Percentiles rank a stretch among this genome's conserved stretches.
phyloP scores from a whole-genome alignment of 1,140 invertebrate species.

The Drosophila quadrilineata region DNA sequence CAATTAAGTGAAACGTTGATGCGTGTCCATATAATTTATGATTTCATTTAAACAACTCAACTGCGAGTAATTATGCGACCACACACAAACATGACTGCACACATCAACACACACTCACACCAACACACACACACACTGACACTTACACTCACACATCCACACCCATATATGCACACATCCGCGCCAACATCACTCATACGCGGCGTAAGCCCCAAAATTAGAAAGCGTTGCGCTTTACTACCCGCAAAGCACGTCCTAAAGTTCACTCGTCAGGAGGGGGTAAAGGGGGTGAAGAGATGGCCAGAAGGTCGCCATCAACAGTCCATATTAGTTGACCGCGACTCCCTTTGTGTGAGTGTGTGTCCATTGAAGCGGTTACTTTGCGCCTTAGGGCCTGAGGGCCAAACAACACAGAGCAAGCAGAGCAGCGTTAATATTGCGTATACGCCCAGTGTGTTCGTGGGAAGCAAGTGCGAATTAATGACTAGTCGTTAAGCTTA shows the following conservation, averaged over 20 bases:
- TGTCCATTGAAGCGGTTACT: constrained; percentile 13
- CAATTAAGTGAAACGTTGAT: constrained; percentile 59
- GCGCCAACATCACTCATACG: constrained; percentile 43
- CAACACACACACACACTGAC: neutral
- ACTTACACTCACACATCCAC: neutral
- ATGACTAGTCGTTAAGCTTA: constrained; percentile 41
- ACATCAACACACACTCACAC: neutral
- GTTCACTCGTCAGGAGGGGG: neutral
- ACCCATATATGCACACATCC: neutral
- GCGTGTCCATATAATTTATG: constrained; percentile 66
- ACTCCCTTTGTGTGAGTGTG: constrained; percentile 6
- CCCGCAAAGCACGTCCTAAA: constrained; percentile 1
- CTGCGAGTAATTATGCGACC: constrained; percentile 66
- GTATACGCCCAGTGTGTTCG: constrained; percentile 57
- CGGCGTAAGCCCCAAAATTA: constrained; percentile 31
- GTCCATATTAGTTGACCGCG: constrained; percentile 39
- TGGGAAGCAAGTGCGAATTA: constrained; percentile 33
- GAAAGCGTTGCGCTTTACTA: constrained; percentile 34
- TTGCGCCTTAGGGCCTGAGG: constrained; percentile 30
- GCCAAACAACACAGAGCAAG: neutral
- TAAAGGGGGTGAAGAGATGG: neutral
- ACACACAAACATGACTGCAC: constrained; percentile 31
- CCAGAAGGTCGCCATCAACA: constrained; percentile 21
- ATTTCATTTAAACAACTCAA: constrained; percentile 73
- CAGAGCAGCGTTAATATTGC: constrained; percentile 21